Conservation (phyloP, 2,113 vertebrate genomes). For the Nyctibius bracteatus region DNA sequence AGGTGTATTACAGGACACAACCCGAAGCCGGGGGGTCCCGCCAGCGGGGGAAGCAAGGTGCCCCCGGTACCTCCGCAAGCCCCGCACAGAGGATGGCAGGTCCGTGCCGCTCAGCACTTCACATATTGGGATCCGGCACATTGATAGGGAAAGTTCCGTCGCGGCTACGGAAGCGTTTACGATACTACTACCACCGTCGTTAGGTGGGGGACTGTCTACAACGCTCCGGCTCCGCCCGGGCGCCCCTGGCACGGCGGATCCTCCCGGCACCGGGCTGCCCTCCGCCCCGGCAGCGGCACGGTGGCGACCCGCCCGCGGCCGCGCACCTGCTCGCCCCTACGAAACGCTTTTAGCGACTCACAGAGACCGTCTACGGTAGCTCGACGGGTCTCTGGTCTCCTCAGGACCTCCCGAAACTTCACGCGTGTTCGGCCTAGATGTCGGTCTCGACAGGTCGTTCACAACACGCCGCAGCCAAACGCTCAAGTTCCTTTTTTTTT, state of each 20-base stretch:
- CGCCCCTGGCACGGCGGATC: background rate
- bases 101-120: background rate
- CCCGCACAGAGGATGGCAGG: background rate
- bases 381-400: background rate
- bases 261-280: too few species aligned
- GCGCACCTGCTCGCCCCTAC: background rate
- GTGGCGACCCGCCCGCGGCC: background rate
- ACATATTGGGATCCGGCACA: rapidly evolving
- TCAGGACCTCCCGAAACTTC: background rate
- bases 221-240: background rate
- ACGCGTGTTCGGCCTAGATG: background rate
- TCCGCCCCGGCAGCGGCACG: background rate
- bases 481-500: background rate
- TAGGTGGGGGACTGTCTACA: background rate
- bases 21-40: background rate
- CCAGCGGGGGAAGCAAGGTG: rapidly evolving
- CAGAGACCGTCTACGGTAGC: background rate
- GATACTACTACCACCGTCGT: rapidly evolving
- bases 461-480: background rate
- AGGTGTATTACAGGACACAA: background rate
- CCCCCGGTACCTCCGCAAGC: background rate
- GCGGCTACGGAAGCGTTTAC: rapidly evolving
- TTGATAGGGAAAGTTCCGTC: background rate
- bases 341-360: background rate
- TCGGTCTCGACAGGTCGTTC: background rate